These are phyloP conservation scores for Panagrolaimus sp. DNA, from an alignment of 1,140 invertebrate species.

Conservation along the genomic window DNA sequence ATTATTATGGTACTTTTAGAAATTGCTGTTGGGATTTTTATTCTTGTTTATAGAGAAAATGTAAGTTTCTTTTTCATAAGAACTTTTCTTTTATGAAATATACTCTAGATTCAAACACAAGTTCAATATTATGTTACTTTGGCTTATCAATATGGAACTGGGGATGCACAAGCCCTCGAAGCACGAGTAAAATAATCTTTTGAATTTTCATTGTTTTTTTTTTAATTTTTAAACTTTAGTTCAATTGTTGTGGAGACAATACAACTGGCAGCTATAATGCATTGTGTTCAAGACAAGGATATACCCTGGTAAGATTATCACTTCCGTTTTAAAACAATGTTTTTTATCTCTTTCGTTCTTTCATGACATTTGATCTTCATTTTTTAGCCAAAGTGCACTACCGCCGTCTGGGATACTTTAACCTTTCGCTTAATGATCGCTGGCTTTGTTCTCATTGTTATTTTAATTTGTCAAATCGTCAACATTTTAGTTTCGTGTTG, in stretches of 20 bases:
- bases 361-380: not conserved
- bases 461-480: conserved; percentile 13
- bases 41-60: conserved; percentile 26
- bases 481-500: not conserved
- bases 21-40: conserved; percentile 25
- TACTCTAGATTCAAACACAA: conserved; percentile 20
- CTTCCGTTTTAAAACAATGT: no score
- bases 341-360: no score
- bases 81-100: conserved; percentile 7
- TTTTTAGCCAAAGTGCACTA: conserved; percentile 18
- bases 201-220: not conserved
- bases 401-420: conserved; percentile 18
- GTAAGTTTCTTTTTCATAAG: conserved; percentile 16
- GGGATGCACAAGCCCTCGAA: conserved; percentile 16
- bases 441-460: conserved; percentile 15
- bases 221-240: not conserved
- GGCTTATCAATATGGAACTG: conserved; percentile 26
- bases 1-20: conserved; percentile 28
- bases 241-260: conserved; percentile 7
- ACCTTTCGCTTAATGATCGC: conserved; percentile 19
- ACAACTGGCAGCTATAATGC: not conserved
- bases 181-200: conserved; percentile 15
- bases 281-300: no score
- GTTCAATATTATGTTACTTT: conserved; percentile 22
- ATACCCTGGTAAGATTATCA: no score